Base-by-base conservation (phyloP, 2,888 invertebrate species). In the Plagodis pulveraria region DNA sequence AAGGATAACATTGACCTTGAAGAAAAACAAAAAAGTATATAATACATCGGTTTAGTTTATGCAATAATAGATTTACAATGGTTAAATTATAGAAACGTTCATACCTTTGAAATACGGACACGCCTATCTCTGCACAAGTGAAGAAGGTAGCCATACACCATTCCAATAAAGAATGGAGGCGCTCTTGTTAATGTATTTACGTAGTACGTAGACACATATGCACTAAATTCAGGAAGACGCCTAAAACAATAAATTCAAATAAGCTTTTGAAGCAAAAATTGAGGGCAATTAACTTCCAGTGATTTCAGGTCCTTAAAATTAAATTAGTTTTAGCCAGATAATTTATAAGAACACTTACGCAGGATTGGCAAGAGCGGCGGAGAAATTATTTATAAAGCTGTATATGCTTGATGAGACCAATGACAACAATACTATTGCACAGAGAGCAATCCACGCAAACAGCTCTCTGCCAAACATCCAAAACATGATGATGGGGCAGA, bases 151-250 rank as follows among this genome's bases (percentile, higher is more conserved):
- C 88, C 87, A 38, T 76, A 79, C 0, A 81, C 56, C 82, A 87
- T 80, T 5, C 88, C 88, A 0, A 87, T 59, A 35, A 83, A 77
- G 72, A 87, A 88, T 0, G 88, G 87, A 0, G 84, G 69, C 2
- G 85, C 82, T 11, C 88, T 71, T 0, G 83, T 66, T 12, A 86
- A 58, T 0, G 86, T 84, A 60, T 87, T 86, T 2, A 78, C 32
- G 66, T 88, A 88, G 58, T 86, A 87, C 0, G 43, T 41, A 2
- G 56, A 47, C 0, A 74, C 5, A 49, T 85, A 82, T 0, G 67
- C 35, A 0, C 6, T 6, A 10, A 80, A 72, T 11, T 76, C 59
- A 0, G 0, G 0, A 0, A 74, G 6, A 5, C 76, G 81, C 0
- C 83, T 82, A 67, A 32, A 33, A 42, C 4, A 12, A 42, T 10